phyloP scores from a whole-genome alignment of 2,888 invertebrate species.

The Xanthorhoe spadicearia region DNA sequence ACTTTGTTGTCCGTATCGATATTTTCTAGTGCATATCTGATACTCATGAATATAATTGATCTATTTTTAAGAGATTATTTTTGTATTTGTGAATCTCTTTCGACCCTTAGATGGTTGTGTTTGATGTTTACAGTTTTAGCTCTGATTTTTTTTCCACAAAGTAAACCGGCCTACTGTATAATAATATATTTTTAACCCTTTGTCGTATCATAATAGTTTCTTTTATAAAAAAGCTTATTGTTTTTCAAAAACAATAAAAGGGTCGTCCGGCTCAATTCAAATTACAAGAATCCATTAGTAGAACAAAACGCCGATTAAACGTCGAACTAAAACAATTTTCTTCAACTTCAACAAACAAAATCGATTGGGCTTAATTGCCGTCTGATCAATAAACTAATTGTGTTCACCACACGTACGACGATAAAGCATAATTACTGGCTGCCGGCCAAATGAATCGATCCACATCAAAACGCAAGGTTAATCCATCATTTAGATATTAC shows the following conservation, averaged over 20 bases:
- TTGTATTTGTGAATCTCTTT: no score
- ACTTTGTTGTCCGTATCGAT: slow-evolving; percentile 38
- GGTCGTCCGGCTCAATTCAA: slow-evolving; percentile 63
- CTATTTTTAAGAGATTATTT: no score
- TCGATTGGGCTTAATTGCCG: slow-evolving; percentile 83
- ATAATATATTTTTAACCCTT: slow-evolving; percentile 10
- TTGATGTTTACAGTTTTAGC: background rate
- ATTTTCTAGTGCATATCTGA: slow-evolving; percentile 15
- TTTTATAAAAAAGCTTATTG: slow-evolving; percentile 58
- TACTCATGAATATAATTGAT: background rate
- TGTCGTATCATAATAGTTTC: slow-evolving; percentile 31
- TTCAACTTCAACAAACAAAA: slow-evolving; percentile 84
- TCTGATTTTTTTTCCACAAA: background rate
- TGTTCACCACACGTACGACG: slow-evolving; percentile 81
- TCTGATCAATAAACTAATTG: slow-evolving; percentile 85
- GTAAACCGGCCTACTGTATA: background rate
- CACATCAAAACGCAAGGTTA: slow-evolving; percentile 82
- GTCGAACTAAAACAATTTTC: slow-evolving; percentile 83
- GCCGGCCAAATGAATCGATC: slow-evolving; percentile 84
- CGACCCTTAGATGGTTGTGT: background rate
- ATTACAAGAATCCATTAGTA: slow-evolving; percentile 77
- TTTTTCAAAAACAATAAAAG: slow-evolving; percentile 68
- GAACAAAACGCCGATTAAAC: slow-evolving; percentile 79
- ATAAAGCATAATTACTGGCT: slow-evolving; percentile 84
- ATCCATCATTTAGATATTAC: slow-evolving; percentile 85